These are phyloP conservation scores for Sebastes itinus DNA, from an alignment of 2,797 vertebrate species.

Conservation along the genomic window DNA sequence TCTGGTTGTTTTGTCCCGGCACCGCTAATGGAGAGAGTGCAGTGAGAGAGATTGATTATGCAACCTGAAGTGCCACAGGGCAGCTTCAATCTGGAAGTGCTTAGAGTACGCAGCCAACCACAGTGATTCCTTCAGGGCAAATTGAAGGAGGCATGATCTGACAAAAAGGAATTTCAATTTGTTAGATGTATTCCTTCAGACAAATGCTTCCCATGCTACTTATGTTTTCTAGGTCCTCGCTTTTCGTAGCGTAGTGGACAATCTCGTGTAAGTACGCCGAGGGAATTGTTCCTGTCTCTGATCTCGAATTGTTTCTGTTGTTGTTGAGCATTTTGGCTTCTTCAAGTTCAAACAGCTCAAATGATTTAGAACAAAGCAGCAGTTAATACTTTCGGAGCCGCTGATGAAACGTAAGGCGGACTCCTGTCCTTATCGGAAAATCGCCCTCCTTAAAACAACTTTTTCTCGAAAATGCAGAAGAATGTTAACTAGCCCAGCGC, in stretches of 20 bases:
- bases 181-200: conserved; percentile 73
- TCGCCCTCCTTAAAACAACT: conserved; percentile 67
- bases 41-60: conserved; percentile 80
- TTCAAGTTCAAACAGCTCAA: conserved; percentile 71
- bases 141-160: conserved; percentile 80
- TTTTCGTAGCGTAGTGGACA: conserved; percentile 34
- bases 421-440: conserved; percentile 74
- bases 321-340: conserved; percentile 62
- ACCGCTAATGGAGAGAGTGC: conserved; percentile 62
- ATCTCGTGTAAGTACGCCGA: conserved; percentile 47
- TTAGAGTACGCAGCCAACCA: conserved; percentile 69
- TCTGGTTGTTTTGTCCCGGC: conserved; percentile 62
- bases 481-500: conserved; percentile 78
- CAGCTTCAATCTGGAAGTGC: conserved; percentile 81
- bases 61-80: conserved; percentile 80
- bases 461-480: conserved; percentile 74
- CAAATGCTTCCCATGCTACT: conserved; percentile 72
- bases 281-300: conserved; percentile 59
- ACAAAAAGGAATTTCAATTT: conserved; percentile 80
- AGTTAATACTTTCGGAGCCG: conserved; percentile 59
- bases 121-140: conserved; percentile 71
- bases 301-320: conserved; percentile 66
- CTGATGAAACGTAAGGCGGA: conserved; percentile 75
- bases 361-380: conserved; percentile 73
- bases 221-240: conserved; percentile 37